Conservation (phyloP, 2,113 vertebrate species). For the Mus pahari region DNA sequence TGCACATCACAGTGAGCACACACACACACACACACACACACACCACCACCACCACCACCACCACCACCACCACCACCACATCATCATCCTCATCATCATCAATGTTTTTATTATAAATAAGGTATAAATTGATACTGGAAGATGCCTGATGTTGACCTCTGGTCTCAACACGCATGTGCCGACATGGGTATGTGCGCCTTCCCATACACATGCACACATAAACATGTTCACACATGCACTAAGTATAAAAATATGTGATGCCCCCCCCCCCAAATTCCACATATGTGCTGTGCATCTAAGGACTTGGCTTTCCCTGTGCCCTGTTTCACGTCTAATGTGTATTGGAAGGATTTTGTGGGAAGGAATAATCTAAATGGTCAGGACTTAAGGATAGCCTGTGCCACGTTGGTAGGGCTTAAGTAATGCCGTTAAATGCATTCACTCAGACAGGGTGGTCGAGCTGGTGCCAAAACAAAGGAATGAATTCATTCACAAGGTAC, state of each 20-base stretch:
- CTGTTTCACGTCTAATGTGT: background rate
- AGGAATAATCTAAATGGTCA: background rate
- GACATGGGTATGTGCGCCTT: background rate
- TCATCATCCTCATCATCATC: no score
- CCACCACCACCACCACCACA: background rate
- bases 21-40: background rate
- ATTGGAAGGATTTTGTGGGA: background rate
- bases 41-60: no score
- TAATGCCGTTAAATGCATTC: background rate
- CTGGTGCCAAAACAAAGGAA: constrained; percentile 51
- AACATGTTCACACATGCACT: background rate
- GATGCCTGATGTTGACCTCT: background rate
- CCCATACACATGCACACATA: background rate
- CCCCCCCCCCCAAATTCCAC: background rate
- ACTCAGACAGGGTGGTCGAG: background rate
- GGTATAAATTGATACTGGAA: background rate
- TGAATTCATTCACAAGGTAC: background rate
- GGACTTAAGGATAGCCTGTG: background rate
- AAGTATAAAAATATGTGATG: background rate
- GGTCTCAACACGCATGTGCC: no score
- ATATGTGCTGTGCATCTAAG: background rate
- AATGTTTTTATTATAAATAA: background rate
- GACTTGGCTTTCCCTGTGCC: background rate
- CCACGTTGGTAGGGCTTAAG: background rate
- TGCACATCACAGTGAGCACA: background rate